Percentiles rank a stretch among this genome's conserved stretches.
These are phyloP conservation scores for Scylla paramamosain DNA, from an alignment of 1,140 invertebrate species.

Conservation along the genomic window DNA sequence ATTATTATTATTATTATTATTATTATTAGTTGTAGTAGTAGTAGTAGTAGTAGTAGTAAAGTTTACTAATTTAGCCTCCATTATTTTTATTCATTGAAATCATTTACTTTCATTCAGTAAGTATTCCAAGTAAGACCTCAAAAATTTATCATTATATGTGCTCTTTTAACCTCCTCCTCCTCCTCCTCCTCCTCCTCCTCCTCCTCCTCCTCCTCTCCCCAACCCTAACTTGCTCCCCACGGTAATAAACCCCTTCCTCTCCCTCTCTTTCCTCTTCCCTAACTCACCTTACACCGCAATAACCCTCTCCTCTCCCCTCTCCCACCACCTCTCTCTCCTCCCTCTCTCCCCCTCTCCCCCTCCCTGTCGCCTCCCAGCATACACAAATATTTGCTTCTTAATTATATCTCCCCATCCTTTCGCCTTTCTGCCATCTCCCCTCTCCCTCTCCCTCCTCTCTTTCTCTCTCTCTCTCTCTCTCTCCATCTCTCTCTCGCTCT, in stretches of 20 bases:
- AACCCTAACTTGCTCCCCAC: not conserved
- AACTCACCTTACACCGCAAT: not conserved
- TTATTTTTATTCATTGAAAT: no score
- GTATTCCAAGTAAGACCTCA: no score
- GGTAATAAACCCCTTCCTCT: not conserved
- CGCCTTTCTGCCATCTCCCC: not conserved
- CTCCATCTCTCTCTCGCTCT: not conserved
- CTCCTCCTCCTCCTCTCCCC: not conserved
- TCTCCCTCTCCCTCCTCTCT: not conserved
- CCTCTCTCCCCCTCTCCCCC: not conserved
- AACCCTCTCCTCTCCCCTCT: not conserved
- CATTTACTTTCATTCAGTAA: no score
- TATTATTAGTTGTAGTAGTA: no score
- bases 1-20: no score
- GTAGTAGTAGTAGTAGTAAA: no score
- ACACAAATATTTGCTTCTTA: constrained; percentile 6
- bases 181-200: constrained; percentile 8
- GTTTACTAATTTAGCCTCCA: no score
- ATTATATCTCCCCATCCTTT: constrained; percentile 13
- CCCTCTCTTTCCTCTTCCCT: not conserved
- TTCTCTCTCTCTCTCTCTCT: not conserved
- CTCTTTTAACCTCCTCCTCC: not conserved
- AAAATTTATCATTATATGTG: no score
- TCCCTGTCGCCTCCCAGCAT: not conserved
- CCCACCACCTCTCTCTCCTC: not conserved